These are phyloP conservation scores for Scelioninae gen. 2 DNA, from an alignment of 2,888 invertebrate genomes.

Conservation along the genomic window DNA sequence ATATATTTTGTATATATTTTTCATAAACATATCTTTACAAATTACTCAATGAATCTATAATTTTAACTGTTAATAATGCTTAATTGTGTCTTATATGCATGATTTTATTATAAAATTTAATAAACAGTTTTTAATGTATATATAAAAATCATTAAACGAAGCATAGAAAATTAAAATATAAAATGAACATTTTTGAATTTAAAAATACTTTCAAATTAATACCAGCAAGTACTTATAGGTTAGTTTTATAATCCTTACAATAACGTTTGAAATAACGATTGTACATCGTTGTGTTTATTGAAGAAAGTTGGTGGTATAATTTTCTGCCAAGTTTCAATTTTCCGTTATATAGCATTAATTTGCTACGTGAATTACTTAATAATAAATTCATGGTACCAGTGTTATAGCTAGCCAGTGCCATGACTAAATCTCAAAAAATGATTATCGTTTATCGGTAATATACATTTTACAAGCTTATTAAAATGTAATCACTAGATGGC, in stretches of 20 bases:
- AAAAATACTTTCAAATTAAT: too few species aligned
- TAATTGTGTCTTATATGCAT: too few species aligned
- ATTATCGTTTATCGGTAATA: not conserved
- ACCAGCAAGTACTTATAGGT: slow-evolving; percentile 43
- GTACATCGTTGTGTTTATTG: slow-evolving; percentile 1
- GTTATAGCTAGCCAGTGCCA: slow-evolving; percentile 61
- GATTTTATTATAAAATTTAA: too few species aligned
- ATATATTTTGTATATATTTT: too few species aligned
- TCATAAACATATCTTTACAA: too few species aligned
- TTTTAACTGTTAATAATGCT: too few species aligned
- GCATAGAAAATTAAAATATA: too few species aligned
- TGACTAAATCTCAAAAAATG: slow-evolving; percentile 2
- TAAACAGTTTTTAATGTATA: too few species aligned
- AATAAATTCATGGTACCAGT: slow-evolving; percentile 61
- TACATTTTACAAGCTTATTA: slow-evolving; percentile 1
- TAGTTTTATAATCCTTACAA: slow-evolving; percentile 51
- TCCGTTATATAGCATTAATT: slow-evolving; percentile 49
- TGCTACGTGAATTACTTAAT: slow-evolving; percentile 64
- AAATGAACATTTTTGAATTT: too few species aligned
- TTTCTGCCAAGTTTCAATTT: slow-evolving; percentile 9
- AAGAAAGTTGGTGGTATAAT: slow-evolving; percentile 4
- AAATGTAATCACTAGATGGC: too few species aligned
- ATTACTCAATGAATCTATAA: too few species aligned
- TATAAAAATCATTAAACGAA: too few species aligned
- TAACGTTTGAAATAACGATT: slow-evolving; percentile 30